Evolutionary conservation across 2,888 invertebrate species (phyloP).

Genomic region (Mythimna ferrago): DNA sequence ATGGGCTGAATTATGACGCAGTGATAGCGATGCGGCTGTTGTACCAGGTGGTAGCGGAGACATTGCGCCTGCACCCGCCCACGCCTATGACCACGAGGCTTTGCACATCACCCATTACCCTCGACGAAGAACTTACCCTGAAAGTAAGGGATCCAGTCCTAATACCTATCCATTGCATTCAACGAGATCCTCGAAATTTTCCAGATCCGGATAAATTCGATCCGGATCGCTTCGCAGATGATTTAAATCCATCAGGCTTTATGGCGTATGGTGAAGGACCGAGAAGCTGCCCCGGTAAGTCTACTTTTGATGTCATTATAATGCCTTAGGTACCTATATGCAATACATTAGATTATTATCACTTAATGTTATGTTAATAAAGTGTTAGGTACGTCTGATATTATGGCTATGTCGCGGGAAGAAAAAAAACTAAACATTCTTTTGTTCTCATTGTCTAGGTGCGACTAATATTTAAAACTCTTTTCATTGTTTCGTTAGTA

Average conservation of each 20-base stretch:
- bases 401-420: slow-evolving; percentile 43
- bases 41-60: slow-evolving; percentile 79
- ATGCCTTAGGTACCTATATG: neutral
- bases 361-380: slow-evolving; percentile 26
- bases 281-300: slow-evolving; percentile 86
- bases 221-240: slow-evolving; percentile 82
- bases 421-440: slow-evolving; percentile 58
- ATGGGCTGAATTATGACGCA: slow-evolving; percentile 83
- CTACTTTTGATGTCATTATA: slow-evolving; percentile 4
- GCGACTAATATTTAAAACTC: slow-evolving; percentile 62
- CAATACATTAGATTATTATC: slow-evolving; percentile 5
- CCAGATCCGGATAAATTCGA: slow-evolving; percentile 84
- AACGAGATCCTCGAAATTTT: slow-evolving; percentile 82
- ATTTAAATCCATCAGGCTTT: slow-evolving; percentile 80
- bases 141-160: slow-evolving; percentile 82
- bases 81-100: slow-evolving; percentile 85
- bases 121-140: slow-evolving; percentile 76
- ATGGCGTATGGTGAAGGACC: slow-evolving; percentile 87
- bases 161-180: slow-evolving; percentile 84
- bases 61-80: slow-evolving; percentile 84
- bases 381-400: slow-evolving; percentile 2
- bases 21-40: slow-evolving; percentile 82
- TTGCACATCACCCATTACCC: slow-evolving; percentile 81
- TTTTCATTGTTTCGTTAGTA: slow-evolving; percentile 63
- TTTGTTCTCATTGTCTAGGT: slow-evolving; percentile 64